phyloP scores from a whole-genome alignment of 2,113 vertebrate genomes.

The Xenus cinereus region DNA sequence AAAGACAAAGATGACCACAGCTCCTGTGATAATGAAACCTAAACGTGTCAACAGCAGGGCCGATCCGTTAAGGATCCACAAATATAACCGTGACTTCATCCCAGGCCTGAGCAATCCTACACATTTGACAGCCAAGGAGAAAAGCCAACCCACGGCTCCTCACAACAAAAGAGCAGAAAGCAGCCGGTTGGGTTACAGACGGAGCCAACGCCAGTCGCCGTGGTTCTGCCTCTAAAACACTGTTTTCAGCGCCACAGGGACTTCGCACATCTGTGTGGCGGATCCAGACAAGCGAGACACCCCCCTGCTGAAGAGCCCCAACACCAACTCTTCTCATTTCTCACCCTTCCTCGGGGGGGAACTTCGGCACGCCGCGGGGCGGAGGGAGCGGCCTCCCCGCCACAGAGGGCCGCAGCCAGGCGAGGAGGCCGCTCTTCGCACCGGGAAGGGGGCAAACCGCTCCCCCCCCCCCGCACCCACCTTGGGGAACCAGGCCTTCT shows the following conservation, averaged over 20 bases:
- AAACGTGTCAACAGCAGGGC: background rate
- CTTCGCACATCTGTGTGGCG: accelerated
- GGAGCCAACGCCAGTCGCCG: background rate
- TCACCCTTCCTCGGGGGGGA: background rate
- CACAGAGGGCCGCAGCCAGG: background rate
- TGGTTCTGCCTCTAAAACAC: background rate
- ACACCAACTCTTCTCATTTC: accelerated
- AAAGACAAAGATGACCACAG: background rate
- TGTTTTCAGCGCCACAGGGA: background rate
- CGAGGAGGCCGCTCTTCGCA: background rate
- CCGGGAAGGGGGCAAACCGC: background rate
- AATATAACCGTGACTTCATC: background rate
- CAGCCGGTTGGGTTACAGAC: background rate
- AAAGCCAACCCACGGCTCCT: background rate
- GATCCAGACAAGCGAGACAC: background rate
- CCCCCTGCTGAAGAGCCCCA: accelerated
- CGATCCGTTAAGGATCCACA: background rate
- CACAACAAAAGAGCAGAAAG: background rate
- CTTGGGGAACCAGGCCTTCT: slow-evolving; percentile 96
- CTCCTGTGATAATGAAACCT: background rate
- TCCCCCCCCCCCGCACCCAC: slow-evolving; percentile 58
- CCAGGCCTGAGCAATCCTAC: background rate
- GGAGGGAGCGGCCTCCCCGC: too few relatives aligned
- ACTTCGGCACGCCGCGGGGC: background rate
- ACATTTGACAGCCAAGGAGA: background rate